A percentile compares a stretch with the other conserved stretches of the same genome.
phyloP scores from a whole-genome alignment of 2,888 invertebrate species.

The Morpho deidamia region DNA sequence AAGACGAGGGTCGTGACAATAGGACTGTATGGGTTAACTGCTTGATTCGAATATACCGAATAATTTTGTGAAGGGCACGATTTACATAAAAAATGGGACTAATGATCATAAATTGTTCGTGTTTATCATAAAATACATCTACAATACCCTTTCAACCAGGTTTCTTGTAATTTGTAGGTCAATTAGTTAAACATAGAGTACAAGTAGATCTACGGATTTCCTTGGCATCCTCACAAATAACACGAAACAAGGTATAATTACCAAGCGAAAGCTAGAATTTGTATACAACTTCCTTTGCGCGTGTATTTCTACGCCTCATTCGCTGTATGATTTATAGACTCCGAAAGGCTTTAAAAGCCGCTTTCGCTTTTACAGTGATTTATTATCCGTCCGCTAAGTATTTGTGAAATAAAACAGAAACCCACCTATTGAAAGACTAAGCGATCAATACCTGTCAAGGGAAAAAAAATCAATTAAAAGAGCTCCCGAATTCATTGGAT shows the following conservation, averaged over 20 bases:
- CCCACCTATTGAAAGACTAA: conserved; percentile 52
- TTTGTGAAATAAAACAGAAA: conserved; percentile 61
- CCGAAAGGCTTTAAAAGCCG: conserved; percentile 55
- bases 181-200: neutral
- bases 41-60: too few relatives aligned
- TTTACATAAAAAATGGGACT: too few relatives aligned
- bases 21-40: too few relatives aligned
- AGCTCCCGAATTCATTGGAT: conserved; percentile 51
- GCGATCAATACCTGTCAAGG: conserved; percentile 70
- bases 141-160: too few relatives aligned
- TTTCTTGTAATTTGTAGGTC: too few relatives aligned
- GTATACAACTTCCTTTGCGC: conserved; percentile 26
- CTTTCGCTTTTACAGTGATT: conserved; percentile 61
- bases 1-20: too few relatives aligned
- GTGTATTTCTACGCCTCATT: conserved; percentile 42
- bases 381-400: conserved; percentile 57
- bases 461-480: conserved; percentile 68
- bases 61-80: too few relatives aligned
- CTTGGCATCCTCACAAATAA: conserved; percentile 18
- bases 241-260: conserved; percentile 22
- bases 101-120: too few relatives aligned
- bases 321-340: conserved; percentile 59
- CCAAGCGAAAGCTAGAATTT: conserved; percentile 21
- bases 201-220: conserved; percentile 13
- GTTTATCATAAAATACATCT: too few relatives aligned